Conservation (phyloP, 30 jellyfish, hydroid and myxozoan species). For the Nemopilema nomurai region DNA sequence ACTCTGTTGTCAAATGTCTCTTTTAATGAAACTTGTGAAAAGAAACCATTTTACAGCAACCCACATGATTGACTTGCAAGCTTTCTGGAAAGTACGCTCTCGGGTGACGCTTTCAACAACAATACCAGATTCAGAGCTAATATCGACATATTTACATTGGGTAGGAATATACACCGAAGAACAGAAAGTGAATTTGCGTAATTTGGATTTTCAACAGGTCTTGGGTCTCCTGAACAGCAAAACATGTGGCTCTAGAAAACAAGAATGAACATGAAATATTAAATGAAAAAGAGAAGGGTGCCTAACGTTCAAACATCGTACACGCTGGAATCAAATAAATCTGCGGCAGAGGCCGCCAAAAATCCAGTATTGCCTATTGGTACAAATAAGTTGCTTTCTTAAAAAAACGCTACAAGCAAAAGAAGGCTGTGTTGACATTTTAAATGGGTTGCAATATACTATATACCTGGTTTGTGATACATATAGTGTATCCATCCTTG, state of each 20-base stretch:
- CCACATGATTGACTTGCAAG: background rate
- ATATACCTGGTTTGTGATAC: constrained; percentile 93
- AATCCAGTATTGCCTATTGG: no score
- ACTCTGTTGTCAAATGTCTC: background rate
- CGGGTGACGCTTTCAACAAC: background rate
- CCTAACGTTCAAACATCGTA: background rate
- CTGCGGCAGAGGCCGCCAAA: no score
- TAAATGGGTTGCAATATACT: background rate
- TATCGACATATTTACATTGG: constrained; percentile 51
- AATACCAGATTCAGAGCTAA: background rate
- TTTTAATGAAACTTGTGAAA: background rate
- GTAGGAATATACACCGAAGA: background rate
- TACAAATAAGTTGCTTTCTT: no score
- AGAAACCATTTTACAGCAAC: background rate
- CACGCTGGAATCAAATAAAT: background rate
- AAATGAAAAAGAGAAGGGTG: background rate
- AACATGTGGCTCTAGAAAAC: constrained; percentile 70
- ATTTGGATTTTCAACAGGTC: constrained; percentile 12
- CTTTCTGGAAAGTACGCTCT: background rate
- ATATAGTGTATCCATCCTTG: constrained; percentile 97
- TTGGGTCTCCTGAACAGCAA: constrained; percentile 71
- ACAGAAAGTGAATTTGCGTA: background rate
- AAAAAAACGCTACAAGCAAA: no score
- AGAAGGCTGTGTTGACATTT: no score
- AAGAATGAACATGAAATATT: background rate